A percentile compares a stretch with the other conserved stretches of the same genome.
Evolutionary conservation across 2,797 vertebrate genomes (phyloP).

Genomic region (Trichosurus vulpecula): DNA sequence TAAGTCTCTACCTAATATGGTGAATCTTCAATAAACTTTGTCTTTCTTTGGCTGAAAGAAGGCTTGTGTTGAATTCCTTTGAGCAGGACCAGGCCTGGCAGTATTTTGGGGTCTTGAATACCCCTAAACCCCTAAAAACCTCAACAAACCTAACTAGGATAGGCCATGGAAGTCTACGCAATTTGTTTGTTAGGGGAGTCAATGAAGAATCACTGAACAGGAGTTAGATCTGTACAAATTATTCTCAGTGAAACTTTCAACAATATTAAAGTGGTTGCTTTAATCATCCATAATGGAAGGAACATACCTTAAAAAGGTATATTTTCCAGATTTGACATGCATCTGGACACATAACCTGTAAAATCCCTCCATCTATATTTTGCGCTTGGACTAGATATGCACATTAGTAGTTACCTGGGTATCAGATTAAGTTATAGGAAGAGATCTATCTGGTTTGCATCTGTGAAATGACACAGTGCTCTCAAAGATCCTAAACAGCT

Average conservation of each 20-base stretch:
- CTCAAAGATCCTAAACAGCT: background rate
- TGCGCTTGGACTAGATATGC: background rate
- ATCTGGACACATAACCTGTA: background rate
- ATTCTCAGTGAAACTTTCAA: background rate
- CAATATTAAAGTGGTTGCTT: background rate
- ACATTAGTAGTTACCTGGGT: background rate
- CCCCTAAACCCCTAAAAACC: too few relatives aligned
- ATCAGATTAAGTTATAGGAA: background rate
- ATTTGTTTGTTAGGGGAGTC: background rate
- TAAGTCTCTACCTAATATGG: too few relatives aligned
- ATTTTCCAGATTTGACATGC: background rate
- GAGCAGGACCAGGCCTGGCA: too few relatives aligned
- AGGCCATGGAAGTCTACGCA: background rate
- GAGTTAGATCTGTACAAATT: background rate
- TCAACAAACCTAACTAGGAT: background rate
- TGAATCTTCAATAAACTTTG: too few relatives aligned
- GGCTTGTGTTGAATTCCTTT: too few relatives aligned
- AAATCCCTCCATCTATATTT: background rate
- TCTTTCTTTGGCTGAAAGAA: too few relatives aligned
- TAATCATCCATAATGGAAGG: background rate
- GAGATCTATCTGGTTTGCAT: background rate
- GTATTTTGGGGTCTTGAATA: too few relatives aligned
- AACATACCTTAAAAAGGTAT: background rate
- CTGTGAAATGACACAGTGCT: background rate
- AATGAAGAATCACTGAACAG: background rate